These are phyloP conservation scores for Zelleria hepariella DNA, from an alignment of 2,888 invertebrate species.

Conservation along the genomic window DNA sequence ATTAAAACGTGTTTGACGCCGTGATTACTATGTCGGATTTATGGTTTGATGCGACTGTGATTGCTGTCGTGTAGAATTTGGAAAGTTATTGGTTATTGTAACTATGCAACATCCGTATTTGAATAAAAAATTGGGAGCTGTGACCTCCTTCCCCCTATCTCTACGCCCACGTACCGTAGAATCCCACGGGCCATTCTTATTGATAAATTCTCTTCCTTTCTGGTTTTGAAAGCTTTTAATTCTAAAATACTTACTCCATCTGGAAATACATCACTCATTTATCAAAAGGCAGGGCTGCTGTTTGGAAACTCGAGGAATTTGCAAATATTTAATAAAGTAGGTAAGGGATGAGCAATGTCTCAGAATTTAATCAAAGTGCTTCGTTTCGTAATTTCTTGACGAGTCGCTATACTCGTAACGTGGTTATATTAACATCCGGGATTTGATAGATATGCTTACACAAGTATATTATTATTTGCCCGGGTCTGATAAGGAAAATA, in stretches of 20 bases:
- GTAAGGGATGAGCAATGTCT: not conserved
- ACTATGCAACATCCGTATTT: no score
- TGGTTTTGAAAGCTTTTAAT: not conserved
- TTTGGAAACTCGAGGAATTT: not conserved
- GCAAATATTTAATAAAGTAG: not conserved
- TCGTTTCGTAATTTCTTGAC: not conserved
- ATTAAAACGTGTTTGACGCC: slow-evolving; percentile 39
- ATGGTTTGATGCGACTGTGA: slow-evolving; percentile 15
- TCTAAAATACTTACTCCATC: not conserved
- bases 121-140: no score
- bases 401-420: not conserved
- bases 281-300: not conserved
- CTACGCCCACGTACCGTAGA: no score
- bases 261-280: not conserved
- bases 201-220: not conserved
- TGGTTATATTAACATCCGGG: not conserved
- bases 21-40: slow-evolving; percentile 35
- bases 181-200: not conserved
- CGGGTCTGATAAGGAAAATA: no score
- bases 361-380: not conserved
- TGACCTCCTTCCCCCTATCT: no score
- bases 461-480: no score
- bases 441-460: not conserved
- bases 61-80: no score
- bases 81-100: no score